Conservation (phyloP, 2,888 invertebrate genomes). For the Myopa testacea region DNA sequence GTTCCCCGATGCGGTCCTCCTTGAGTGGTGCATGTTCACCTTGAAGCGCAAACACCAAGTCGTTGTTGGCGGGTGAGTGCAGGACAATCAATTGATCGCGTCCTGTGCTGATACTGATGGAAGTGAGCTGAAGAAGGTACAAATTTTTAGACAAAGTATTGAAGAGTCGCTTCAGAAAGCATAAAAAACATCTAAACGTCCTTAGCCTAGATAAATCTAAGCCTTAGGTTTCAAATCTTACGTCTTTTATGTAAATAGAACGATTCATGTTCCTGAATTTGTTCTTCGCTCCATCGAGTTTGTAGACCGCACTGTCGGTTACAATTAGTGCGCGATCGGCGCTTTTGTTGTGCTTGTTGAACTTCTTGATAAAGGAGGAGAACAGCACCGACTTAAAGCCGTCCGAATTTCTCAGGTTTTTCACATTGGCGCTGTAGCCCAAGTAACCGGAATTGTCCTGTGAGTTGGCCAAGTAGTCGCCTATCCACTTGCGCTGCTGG, state of each 20-base stretch:
- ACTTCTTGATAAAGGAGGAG: conserved; percentile 67
- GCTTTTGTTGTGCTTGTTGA: conserved; percentile 76
- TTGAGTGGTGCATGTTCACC: conserved; percentile 63
- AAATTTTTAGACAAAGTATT: not conserved
- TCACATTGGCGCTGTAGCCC: conserved; percentile 76
- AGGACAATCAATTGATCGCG: conserved; percentile 88
- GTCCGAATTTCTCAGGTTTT: conserved; percentile 76
- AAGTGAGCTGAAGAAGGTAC: conserved; percentile 74
- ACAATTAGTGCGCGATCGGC: conserved; percentile 90
- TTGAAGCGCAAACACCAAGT: conserved; percentile 85
- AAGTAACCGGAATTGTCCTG: conserved; percentile 77
- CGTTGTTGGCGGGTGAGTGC: conserved; percentile 88
- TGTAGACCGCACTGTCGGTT: conserved; percentile 87
- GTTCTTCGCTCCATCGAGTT: conserved; percentile 79
- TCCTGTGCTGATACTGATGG: conserved; percentile 86
- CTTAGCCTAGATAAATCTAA: not conserved
- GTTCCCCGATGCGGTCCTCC: conserved; percentile 87
- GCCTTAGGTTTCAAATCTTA: conserved; percentile 58
- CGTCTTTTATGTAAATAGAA: conserved; percentile 83
- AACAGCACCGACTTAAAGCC: conserved; percentile 72
- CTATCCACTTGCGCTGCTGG: conserved; percentile 82
- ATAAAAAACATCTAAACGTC: not conserved
- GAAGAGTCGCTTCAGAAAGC: not conserved
- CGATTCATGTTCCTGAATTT: conserved; percentile 91
- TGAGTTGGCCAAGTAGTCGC: conserved; percentile 81